phyloP scores from a whole-genome alignment of 2,113 vertebrate species.

The Neotoma lepida region DNA sequence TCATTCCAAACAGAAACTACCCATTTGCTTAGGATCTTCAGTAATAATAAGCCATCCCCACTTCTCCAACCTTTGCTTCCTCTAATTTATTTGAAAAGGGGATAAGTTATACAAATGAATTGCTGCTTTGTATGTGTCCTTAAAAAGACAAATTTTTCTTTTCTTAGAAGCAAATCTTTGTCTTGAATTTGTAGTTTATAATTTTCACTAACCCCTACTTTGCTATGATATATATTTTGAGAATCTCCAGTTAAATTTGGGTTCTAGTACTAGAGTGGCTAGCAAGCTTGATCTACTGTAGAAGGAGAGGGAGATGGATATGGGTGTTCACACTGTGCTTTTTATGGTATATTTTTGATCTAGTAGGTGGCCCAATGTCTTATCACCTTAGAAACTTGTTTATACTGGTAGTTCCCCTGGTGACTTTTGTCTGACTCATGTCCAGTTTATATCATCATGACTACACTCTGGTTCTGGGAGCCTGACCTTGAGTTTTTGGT shows the following conservation, averaged over 20 bases:
- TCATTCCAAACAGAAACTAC: neutral
- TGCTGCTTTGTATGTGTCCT: constrained; percentile 34
- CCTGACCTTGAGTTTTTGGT: neutral
- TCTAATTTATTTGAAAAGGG: neutral
- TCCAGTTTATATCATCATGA: neutral
- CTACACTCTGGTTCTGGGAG: neutral
- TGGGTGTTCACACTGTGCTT: neutral
- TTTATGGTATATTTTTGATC: neutral
- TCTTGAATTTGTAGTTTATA: constrained; percentile 46
- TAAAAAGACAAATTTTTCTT: constrained; percentile 1
- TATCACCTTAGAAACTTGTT: neutral
- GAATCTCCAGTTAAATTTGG: neutral
- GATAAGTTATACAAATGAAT: constrained; percentile 8
- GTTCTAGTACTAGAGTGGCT: neutral
- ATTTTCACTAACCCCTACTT: constrained; percentile 31
- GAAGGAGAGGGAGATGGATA: neutral
- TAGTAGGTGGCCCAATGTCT: neutral
- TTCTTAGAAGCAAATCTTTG: constrained; percentile 1
- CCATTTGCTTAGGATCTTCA: constrained; percentile 35
- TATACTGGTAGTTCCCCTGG: neutral
- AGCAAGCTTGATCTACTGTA: neutral
- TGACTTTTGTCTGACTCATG: neutral
- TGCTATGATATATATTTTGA: neutral
- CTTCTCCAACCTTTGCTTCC: neutral
- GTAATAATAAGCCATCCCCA: neutral